These are phyloP conservation scores for Euwallacea fornicatus DNA, from an alignment of 1,140 invertebrate genomes.

Conservation along the genomic window DNA sequence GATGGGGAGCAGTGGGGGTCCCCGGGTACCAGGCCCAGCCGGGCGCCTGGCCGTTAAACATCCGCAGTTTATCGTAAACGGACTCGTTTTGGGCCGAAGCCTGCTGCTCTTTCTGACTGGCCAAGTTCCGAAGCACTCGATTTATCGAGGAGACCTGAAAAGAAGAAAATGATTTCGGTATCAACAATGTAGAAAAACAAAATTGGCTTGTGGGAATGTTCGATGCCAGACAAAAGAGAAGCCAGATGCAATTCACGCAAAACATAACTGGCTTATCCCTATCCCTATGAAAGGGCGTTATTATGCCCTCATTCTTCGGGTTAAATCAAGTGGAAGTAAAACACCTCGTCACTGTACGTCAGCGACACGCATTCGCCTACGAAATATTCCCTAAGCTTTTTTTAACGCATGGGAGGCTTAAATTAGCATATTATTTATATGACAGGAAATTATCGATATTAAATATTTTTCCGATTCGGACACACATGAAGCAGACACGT, in stretches of 20 bases:
- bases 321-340: conserved; percentile 50
- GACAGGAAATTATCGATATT: too few relatives aligned
- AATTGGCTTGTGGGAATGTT: conserved; percentile 40
- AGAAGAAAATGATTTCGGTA: not conserved
- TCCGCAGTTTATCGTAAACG: conserved; percentile 83
- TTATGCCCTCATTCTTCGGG: conserved; percentile 49
- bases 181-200: not conserved
- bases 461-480: too few relatives aligned
- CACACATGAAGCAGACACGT: too few relatives aligned
- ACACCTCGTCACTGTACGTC: conserved; percentile 51
- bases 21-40: conserved; percentile 54
- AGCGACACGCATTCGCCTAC: conserved; percentile 41
- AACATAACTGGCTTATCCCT: conserved; percentile 50
- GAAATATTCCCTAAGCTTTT: conserved; percentile 35
- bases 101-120: conserved; percentile 85
- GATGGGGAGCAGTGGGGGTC: conserved; percentile 52
- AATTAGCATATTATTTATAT: conserved; percentile 7
- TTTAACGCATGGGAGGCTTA: conserved; percentile 20
- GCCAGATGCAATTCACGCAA: conserved; percentile 50
- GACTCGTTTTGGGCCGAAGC: conserved; percentile 61
- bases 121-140: conserved; percentile 92
- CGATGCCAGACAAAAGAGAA: conserved; percentile 45
- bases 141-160: conserved; percentile 84
- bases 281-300: conserved; percentile 45
- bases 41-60: conserved; percentile 74